phyloP scores from a whole-genome alignment of 2,797 vertebrate genomes.

The Lepilemur septentrionalis region DNA sequence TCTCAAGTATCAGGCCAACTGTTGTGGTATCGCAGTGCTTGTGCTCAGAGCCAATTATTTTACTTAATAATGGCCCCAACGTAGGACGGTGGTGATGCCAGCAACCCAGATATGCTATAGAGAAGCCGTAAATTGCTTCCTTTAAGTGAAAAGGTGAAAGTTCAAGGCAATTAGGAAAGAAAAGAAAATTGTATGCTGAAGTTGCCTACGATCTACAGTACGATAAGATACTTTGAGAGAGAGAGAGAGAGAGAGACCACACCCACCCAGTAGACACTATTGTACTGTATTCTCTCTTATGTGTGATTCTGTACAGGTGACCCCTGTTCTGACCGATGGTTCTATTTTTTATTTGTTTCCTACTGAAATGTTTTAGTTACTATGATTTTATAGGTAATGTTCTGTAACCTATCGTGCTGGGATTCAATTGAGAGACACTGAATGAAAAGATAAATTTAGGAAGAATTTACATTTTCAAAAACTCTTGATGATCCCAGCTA shows the following conservation, averaged over 20 bases:
- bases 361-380: not conserved
- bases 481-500: not conserved
- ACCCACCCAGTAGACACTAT: not conserved
- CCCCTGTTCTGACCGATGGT: not conserved
- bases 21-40: not conserved
- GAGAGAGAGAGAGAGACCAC: no score
- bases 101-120: not conserved
- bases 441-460: not conserved
- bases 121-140: not conserved
- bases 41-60: not conserved
- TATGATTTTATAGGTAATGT: not conserved
- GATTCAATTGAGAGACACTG: not conserved
- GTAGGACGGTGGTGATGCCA: not conserved
- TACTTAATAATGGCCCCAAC: not conserved
- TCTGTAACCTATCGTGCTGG: not conserved
- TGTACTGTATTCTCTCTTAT: not conserved
- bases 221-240: not conserved
- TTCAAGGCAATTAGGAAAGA: not conserved
- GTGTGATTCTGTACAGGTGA: not conserved
- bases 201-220: not conserved
- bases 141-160: not conserved
- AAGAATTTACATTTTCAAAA: not conserved
- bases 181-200: not conserved
- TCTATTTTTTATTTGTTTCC: not conserved
- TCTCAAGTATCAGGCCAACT: not conserved